Base-by-base conservation (phyloP, 2,113 vertebrate species). In the Daboia siamensis region DNA sequence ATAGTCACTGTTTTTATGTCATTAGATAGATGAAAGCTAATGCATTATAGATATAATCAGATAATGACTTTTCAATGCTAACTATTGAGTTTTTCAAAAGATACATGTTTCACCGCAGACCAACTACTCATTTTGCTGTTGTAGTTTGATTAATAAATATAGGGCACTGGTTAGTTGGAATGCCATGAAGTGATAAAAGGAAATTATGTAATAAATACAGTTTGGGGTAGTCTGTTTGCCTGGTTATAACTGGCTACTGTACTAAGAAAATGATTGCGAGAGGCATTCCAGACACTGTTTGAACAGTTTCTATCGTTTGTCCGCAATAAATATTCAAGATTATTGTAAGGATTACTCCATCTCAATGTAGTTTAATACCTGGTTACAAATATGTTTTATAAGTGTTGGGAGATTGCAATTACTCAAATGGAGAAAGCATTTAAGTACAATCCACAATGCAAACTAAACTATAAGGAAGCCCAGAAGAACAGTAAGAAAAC, bases 341-440 rank as follows among this genome's bases (percentile, higher is more conserved):
- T 97, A 97, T 59, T 93, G 55, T 39, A 59, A 86, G 90, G 96
- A 93, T 93, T 94, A 95, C 92, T 89, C 2, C 52, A 91, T 95
- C 95, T 95, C 93, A 93, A 92, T 96, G 94, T 95, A 96, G 97
- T 97, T 97, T 96, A 97, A 97, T 96, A 95, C 92, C 94, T 93
- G 96, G 95, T 93, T 95, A 94, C 95, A 94, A 94, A 93, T 91
- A 95, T 95, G 94, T 95, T 97, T 97, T 96, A 95, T 95, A 96
- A 95, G 94, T 94, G 94, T 96, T 95, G 95, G 89, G 91, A 97
- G 96, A 95, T 97, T 96, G 96, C 95, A 96, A 95, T 93, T 94
- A 91, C 95, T 96, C 94, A 93, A 93, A 95, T 95, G 94, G 94
- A 95, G 95, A 97, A 96, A 95, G 93, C 90, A 64, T 96, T 94